These are phyloP conservation scores for Brachionus rubens DNA, from an alignment of 1,140 invertebrate genomes.

Conservation along the genomic window DNA sequence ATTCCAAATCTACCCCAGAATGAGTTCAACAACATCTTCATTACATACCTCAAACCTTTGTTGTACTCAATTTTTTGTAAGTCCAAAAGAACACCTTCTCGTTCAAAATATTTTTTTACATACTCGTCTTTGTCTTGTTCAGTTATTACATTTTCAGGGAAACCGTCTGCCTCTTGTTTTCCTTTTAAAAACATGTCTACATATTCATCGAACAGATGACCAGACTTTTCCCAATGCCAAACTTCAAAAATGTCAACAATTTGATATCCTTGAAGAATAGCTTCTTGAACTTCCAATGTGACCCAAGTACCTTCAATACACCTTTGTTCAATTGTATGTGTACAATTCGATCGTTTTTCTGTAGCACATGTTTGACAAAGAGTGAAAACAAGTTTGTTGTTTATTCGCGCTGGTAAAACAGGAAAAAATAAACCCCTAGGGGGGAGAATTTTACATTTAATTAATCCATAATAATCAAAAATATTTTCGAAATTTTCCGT, in stretches of 20 bases:
- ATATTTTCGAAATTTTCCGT: constrained; percentile 50
- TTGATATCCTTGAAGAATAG: constrained; percentile 54
- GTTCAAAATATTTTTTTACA: constrained; percentile 52
- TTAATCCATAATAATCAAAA: constrained; percentile 49
- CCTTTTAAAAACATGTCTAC: constrained; percentile 50
- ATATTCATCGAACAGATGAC: constrained; percentile 49
- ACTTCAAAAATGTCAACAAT: constrained; percentile 56
- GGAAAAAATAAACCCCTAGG: too few species aligned
- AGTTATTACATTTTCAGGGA: constrained; percentile 47
- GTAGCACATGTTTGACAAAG: constrained; percentile 49
- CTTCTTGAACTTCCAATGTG: constrained; percentile 54
- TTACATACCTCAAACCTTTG: constrained; percentile 50
- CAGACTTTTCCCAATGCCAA: constrained; percentile 53
- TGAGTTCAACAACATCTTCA: constrained; percentile 50
- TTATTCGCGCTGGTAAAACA: constrained; percentile 50
- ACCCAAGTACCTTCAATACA: constrained; percentile 56
- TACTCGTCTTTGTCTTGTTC: constrained; percentile 49
- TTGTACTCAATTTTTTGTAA: constrained; percentile 54
- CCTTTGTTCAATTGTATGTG: constrained; percentile 52
- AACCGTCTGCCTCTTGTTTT: constrained; percentile 50
- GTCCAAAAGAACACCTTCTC: constrained; percentile 57
- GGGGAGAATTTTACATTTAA: too few species aligned
- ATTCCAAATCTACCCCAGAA: constrained; percentile 51
- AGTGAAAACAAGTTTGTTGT: constrained; percentile 50
- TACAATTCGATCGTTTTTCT: background rate